Conservation (phyloP, 2,113 vertebrate species). For the Guaruba guarouba region DNA sequence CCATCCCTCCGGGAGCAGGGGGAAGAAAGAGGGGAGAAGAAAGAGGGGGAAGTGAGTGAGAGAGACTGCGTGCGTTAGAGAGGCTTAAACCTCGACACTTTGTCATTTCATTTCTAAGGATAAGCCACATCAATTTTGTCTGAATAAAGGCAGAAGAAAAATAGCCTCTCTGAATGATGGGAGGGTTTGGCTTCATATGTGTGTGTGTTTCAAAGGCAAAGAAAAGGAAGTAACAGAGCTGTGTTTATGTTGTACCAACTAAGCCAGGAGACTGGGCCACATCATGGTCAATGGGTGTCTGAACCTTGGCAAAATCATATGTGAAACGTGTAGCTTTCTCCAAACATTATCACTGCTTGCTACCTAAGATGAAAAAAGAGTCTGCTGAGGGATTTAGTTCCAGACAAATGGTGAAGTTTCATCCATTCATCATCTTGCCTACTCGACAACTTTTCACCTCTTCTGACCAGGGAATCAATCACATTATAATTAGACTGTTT, state of each 20-base stretch:
- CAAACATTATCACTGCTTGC: background rate
- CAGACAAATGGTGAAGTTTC: background rate
- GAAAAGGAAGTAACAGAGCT: background rate
- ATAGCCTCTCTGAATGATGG: background rate
- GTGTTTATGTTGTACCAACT: background rate
- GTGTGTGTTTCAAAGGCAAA: background rate
- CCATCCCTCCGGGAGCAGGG: no score
- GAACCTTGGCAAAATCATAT: background rate
- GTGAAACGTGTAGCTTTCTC: background rate
- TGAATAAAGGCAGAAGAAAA: background rate
- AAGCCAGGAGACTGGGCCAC: background rate
- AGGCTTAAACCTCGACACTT: no score
- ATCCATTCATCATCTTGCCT: background rate
- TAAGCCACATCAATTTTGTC: background rate
- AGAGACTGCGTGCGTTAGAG: no score
- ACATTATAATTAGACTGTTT: constrained; percentile 3
- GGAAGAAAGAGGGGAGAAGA: no score
- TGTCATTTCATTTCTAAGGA: background rate
- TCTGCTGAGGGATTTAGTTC: background rate
- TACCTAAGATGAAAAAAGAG: background rate
- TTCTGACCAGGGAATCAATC: constrained; percentile 31
- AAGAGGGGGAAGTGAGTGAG: no score
- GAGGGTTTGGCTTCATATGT: background rate
- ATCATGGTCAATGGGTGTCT: background rate
- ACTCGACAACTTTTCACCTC: background rate